Base-by-base conservation (phyloP, 1,140 invertebrate genomes). In the Apis cerana region DNA sequence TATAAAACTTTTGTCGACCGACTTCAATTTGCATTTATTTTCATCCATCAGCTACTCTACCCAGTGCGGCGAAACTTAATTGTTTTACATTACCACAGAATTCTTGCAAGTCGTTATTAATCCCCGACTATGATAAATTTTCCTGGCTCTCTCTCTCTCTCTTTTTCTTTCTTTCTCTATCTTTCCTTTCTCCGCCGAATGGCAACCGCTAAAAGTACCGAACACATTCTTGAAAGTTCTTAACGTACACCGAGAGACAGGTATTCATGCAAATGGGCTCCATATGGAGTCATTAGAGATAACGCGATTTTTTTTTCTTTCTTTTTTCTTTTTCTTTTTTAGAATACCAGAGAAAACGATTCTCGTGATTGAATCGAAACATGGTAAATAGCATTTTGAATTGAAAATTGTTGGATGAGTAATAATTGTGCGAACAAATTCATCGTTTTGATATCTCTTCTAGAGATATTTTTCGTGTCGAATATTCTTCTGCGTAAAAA, bases 41-140 rank as follows among this genome's bases (percentile, higher is more conserved):
- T n/a, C 17, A 15, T 43, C 52, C 27, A 43, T 10, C 69, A 71
- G 23, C 43, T 43, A 21, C 48, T 52, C 52, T 52, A 19, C 11
- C 19, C 15, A 21, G 1, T 10, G n/a, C 27, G 19, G 48, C 68
- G 23, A 52, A 15, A 33, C 52, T 75, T 75, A 75, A 80, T 80
- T 80, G 70, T 80, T 75, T 80, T 80, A 80, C 59, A 80, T 80
- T 80, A 80, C 70, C 70, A 56, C 59, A 48, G 78, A 80, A 75
- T 72, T 56, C 52, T 23, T n/a, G 12, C 70, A 15, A 13, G n/a
- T 19, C 15, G 17, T 61, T 75, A 80, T 80, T 75, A 80, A 80
- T 80, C 78, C 64, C 50, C 15, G 33, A 17, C 15, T 27, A 56
- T 80, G 78, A 80, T 80, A 74, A 80, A 80, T 75, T 80, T 75